Percentiles rank a stretch among this genome's conserved stretches.
These are phyloP conservation scores for Phymanthus crucifer DNA, from an alignment of 92 coral and sea anemone species.

Conservation along the genomic window DNA sequence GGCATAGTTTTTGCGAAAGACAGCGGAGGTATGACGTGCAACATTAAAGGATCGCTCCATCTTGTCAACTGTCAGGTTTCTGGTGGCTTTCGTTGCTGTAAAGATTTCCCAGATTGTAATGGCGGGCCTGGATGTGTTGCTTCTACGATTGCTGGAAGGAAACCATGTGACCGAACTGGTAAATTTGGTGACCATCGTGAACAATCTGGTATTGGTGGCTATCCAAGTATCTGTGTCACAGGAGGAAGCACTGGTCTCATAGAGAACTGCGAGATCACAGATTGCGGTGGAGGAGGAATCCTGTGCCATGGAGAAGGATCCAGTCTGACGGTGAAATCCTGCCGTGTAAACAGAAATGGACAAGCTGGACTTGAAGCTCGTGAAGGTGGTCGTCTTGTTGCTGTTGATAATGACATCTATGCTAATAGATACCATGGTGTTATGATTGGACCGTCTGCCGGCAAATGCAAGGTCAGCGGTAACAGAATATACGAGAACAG, in stretches of 20 bases:
- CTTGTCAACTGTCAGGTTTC: conserved; percentile 19
- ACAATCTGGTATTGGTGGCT: conserved; percentile 50
- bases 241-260: conserved; percentile 36
- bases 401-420: conserved; percentile 52
- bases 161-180: conserved; percentile 59
- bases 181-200: conserved; percentile 19
- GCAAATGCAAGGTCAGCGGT: conserved; percentile 24
- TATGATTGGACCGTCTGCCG: conserved; percentile 46
- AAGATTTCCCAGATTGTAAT: conserved; percentile 77
- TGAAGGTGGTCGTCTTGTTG: conserved; percentile 56
- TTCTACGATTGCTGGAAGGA: conserved; percentile 9
- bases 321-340: conserved; percentile 30
- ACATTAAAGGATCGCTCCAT: not conserved
- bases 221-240: conserved; percentile 35
- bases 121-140: conserved; percentile 76
- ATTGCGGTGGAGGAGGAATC: conserved; percentile 62
- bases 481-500: conserved; percentile 66
- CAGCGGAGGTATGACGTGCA: conserved; percentile 28
- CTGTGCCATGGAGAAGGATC: conserved; percentile 42
- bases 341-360: conserved; percentile 56
- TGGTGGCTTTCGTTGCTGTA: conserved; percentile 56
- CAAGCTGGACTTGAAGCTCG: conserved; percentile 66
- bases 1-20: conserved; percentile 45
- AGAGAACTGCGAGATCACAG: conserved; percentile 52
- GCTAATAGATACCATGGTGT: conserved; percentile 59